Evolutionary conservation across 2,888 invertebrate genomes (phyloP).

Genomic region (Lithosia quadra): DNA sequence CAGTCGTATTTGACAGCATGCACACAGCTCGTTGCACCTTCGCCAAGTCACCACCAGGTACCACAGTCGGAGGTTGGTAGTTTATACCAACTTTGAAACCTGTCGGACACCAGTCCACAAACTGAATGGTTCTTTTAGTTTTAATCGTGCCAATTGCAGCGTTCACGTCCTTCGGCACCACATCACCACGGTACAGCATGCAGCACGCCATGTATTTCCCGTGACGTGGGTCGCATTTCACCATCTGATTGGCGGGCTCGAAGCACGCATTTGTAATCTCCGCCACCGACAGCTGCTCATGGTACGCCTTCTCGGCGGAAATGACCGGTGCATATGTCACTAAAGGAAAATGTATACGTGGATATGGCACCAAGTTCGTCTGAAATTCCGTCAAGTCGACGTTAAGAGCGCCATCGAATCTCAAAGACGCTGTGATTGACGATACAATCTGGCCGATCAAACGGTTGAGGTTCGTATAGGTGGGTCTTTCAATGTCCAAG

Average conservation of each 20-base stretch:
- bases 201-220: slow-evolving; percentile 98
- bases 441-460: slow-evolving; percentile 98
- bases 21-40: slow-evolving; percentile 98
- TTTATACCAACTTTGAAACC: slow-evolving; percentile 94
- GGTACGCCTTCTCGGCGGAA: slow-evolving; percentile 97
- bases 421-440: slow-evolving; percentile 95
- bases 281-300: slow-evolving; percentile 95
- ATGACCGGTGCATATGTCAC: slow-evolving; percentile 97
- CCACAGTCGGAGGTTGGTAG: slow-evolving; percentile 95
- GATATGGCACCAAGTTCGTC: slow-evolving; percentile 97
- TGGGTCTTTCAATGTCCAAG: slow-evolving; percentile 97
- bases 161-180: slow-evolving; percentile 97
- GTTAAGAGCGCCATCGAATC: slow-evolving; percentile 96
- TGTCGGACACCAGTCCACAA: slow-evolving; percentile 96
- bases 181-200: slow-evolving; percentile 97
- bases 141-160: slow-evolving; percentile 97
- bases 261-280: slow-evolving; percentile 98
- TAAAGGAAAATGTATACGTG: slow-evolving; percentile 97
- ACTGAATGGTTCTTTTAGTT: slow-evolving; percentile 96
- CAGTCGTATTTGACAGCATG: slow-evolving; percentile 98
- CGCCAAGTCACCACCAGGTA: slow-evolving; percentile 96
- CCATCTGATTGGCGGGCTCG: slow-evolving; percentile 98
- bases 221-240: slow-evolving; percentile 96
- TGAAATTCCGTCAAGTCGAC: slow-evolving; percentile 98
- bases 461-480: slow-evolving; percentile 98